A percentile compares a stretch with the other conserved stretches of the same genome.
Conservation (phyloP, 2,113 vertebrate species). For the Empidonax traillii region DNA sequence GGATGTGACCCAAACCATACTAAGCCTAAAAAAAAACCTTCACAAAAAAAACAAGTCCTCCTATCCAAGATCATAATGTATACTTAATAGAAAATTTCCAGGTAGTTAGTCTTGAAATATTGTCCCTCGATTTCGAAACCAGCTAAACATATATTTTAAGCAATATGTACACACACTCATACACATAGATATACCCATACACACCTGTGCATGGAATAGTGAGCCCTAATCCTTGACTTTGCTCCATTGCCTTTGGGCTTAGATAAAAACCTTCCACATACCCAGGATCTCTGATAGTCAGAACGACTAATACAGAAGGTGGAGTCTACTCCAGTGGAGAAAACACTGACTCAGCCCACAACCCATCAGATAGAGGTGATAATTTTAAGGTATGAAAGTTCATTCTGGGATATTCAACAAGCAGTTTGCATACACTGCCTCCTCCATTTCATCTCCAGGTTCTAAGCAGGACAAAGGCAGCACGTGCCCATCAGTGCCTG, state of each 20-base stretch:
- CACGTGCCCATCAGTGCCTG: fast-evolving
- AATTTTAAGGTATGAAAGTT: neutral
- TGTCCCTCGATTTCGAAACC: neutral
- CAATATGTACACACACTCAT: neutral
- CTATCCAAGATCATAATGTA: neutral
- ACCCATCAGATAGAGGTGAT: neutral
- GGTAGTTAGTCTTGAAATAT: neutral
- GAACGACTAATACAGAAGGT: neutral
- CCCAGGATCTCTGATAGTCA: neutral
- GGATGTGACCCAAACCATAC: neutral
- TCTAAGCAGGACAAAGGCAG: neutral
- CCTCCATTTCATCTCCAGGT: neutral
- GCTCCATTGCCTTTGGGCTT: neutral
- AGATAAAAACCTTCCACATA: neutral
- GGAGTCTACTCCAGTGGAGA: neutral
- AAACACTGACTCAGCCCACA: neutral
- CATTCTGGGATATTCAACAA: neutral
- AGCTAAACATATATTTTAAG: neutral
- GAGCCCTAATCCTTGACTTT: neutral
- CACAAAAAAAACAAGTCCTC: neutral
- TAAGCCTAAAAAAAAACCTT: neutral
- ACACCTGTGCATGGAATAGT: neutral
- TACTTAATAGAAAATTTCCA: neutral
- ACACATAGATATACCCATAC: neutral
- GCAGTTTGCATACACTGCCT: fast-evolving